Evolutionary conservation across 2,888 invertebrate genomes (phyloP), one percentile per base, ranked within the genome.

Genomic region (Hypselothyrea guttata): DNA sequence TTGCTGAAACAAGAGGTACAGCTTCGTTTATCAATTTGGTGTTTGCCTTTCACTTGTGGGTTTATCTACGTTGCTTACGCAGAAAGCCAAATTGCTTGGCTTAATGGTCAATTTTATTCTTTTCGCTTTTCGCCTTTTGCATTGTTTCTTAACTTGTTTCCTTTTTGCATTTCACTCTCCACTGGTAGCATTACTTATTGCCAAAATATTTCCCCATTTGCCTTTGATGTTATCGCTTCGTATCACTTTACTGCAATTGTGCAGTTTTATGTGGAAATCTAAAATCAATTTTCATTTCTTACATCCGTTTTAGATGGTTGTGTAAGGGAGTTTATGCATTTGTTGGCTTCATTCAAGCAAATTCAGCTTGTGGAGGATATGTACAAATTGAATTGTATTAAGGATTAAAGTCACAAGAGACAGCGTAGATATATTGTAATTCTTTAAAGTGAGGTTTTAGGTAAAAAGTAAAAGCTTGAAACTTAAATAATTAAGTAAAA

Each of bases 41-140:
- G 76, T 68, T 75, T 53, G 73, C 69, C 65, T 75, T 57, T 52
- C 67, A 65, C 59, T 65, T 41, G 44, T 28, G 53, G 31, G 34
- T 41, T 53, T 65, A 65, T 65, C 64, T 65, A 2, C 31, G 46
- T 46, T 53, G 44, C n/a, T 42, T 66, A 64, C 40, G 51, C 56
- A 33, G 27, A 41, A 48, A 22, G 22, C 22, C 49, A 40, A 33
- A 67, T 57, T 57, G 40, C 44, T 69, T 49, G 66, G 73, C 66
- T 70, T 79, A 70, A 79, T 76, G 70, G 77, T 67, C 77, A 67
- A 76, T 75, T 75, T 67, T 57, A 55, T 57, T 62, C 45, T 22
- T 22, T 22, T 40, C 11, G 37, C 37, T 47, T 27, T 27, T 40
- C n/a, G 47, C 22, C 5, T 22, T 22, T 22, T 5, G 22, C 22